Percentiles rank a stretch among this genome's conserved stretches.
Evolutionary conservation across 1,140 invertebrate genomes (phyloP).

Genomic region (Lycorma delicatula): DNA sequence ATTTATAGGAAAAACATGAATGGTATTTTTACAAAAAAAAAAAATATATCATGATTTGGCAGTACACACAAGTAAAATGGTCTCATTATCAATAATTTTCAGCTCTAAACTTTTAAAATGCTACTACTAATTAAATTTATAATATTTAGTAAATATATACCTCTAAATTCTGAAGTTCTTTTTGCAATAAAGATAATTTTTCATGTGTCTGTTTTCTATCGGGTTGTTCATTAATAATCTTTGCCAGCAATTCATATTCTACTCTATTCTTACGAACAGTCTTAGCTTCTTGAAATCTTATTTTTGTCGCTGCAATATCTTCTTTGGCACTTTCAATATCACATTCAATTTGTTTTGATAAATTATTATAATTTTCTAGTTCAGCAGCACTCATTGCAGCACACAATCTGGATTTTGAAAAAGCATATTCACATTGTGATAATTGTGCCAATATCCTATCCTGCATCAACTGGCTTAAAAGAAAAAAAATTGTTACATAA

Average conservation of each 20-base stretch:
- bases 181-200: constrained; percentile 61
- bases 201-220: constrained; percentile 74
- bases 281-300: constrained; percentile 67
- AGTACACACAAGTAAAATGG: too few relatives aligned
- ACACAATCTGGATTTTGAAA: constrained; percentile 71
- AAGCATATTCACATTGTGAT: constrained; percentile 79
- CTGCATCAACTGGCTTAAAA: constrained; percentile 51
- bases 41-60: not conserved
- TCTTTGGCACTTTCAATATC: constrained; percentile 65
- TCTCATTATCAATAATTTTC: too few relatives aligned
- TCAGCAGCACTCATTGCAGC: constrained; percentile 76
- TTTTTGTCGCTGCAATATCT: constrained; percentile 58
- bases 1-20: not conserved
- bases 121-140: not conserved
- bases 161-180: constrained; percentile 58
- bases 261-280: constrained; percentile 78
- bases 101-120: too few relatives aligned
- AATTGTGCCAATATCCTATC: constrained; percentile 74
- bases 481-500: not conserved
- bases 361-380: constrained; percentile 70
- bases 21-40: not conserved
- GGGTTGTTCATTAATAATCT: constrained; percentile 82
- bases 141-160: constrained; percentile 31
- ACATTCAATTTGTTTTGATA: constrained; percentile 65
- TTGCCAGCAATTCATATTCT: constrained; percentile 87